phyloP scores from a whole-genome alignment of 1,140 invertebrate genomes.

The Grapholita molesta region DNA sequence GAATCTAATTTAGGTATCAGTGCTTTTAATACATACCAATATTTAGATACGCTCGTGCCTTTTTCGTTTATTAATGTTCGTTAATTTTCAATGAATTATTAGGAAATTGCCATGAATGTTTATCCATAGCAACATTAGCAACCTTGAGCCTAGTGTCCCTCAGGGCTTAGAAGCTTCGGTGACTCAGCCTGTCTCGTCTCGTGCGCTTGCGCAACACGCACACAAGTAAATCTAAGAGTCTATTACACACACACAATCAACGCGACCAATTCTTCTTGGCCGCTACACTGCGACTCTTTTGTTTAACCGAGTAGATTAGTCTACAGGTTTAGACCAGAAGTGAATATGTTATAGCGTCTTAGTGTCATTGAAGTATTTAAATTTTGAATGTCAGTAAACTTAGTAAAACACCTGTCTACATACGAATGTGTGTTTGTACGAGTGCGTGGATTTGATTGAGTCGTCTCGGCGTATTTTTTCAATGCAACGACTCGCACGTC shows the following conservation, averaged over 20 bases:
- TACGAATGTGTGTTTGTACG: conserved; percentile 48
- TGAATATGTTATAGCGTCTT: conserved; percentile 16
- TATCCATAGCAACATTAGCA: no score
- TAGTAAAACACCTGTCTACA: conserved; percentile 64
- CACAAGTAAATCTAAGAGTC: conserved; percentile 33
- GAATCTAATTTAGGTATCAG: no score
- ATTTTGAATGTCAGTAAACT: conserved; percentile 61
- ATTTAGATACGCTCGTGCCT: no score
- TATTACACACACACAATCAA: conserved; percentile 27
- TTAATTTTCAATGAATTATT: no score
- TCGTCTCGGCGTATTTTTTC: conserved; percentile 47
- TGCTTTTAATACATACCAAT: no score
- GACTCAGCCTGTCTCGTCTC: conserved; percentile 57
- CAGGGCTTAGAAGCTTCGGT: conserved; percentile 41
- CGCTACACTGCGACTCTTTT: conserved; percentile 25
- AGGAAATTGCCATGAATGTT: no score
- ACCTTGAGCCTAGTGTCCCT: conserved; percentile 10
- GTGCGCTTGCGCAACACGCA: conserved; percentile 55
- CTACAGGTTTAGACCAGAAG: conserved; percentile 17
- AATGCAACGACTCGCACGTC: conserved; percentile 37
- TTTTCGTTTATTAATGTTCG: no score
- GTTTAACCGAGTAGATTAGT: neutral
- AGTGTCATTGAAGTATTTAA: conserved; percentile 19
- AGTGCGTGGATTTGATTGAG: conserved; percentile 63
- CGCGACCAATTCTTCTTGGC: conserved; percentile 9